Evolutionary conservation across 2,113 vertebrate genomes (phyloP).

Genomic region (Petroica traversi): DNA sequence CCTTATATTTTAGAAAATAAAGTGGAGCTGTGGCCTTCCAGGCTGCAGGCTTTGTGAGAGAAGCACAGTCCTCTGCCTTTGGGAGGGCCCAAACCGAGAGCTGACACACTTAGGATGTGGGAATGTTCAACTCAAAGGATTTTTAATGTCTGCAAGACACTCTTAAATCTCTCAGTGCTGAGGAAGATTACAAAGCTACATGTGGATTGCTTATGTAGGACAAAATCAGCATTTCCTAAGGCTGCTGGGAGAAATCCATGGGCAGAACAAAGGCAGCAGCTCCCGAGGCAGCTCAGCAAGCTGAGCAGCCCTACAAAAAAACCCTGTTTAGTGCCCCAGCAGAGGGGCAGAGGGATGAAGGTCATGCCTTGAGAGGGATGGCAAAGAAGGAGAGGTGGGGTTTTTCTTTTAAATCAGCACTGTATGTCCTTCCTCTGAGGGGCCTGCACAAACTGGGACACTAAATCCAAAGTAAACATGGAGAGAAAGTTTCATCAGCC

Average conservation of each 20-base stretch:
- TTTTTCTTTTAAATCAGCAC: neutral
- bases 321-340: rapidly evolving
- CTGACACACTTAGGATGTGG: neutral
- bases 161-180: neutral
- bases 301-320: neutral
- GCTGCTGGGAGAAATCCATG: neutral
- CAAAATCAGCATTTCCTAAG: neutral
- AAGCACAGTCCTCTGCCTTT: neutral
- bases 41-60: neutral
- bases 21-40: neutral
- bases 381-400: neutral
- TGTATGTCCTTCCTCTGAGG: neutral
- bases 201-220: neutral
- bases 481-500: neutral
- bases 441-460: neutral
- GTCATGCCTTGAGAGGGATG: neutral
- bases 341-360: neutral
- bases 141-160: neutral
- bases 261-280: neutral
- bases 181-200: neutral
- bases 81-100: neutral
- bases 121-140: neutral
- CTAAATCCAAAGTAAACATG: neutral
- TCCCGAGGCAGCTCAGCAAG: neutral
- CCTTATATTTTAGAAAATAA: neutral